Evolutionary conservation across 2,797 vertebrate genomes (phyloP).

Genomic region (Cyclopterus lumpus): DNA sequence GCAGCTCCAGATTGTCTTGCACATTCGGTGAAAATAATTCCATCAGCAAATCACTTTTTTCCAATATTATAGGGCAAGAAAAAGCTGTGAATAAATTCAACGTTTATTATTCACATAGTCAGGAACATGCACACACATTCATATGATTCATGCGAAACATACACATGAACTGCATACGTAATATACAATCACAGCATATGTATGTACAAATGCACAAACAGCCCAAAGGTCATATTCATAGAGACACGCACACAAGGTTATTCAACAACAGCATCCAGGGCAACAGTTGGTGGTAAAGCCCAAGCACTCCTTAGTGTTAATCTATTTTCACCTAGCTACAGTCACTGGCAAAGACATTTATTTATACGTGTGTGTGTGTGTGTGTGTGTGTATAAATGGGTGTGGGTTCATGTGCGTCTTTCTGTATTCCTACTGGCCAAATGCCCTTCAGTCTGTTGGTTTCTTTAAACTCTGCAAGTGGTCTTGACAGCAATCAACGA

Average conservation of each 20-base stretch:
- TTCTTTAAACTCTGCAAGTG: slow-evolving; percentile 27
- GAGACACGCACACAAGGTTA: slow-evolving; percentile 1
- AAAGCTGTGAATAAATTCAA: slow-evolving; percentile 2
- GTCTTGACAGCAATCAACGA: slow-evolving; percentile 25
- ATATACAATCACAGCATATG: slow-evolving; percentile 4
- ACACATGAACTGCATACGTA: neutral
- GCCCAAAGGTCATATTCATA: neutral
- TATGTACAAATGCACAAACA: neutral
- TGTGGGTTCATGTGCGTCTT: neutral
- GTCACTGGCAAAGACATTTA: slow-evolving; percentile 11
- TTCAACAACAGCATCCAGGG: slow-evolving; percentile 30
- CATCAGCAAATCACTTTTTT: neutral
- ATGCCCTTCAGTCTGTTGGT: slow-evolving; percentile 23
- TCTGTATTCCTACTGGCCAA: neutral
- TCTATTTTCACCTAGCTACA: slow-evolving; percentile 48
- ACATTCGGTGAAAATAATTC: slow-evolving; percentile 1
- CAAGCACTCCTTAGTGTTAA: slow-evolving; percentile 25
- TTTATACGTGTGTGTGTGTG: neutral
- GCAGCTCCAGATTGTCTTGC: neutral
- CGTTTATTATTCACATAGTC: neutral
- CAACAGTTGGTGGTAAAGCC: slow-evolving; percentile 50
- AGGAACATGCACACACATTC: neutral
- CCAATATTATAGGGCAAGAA: neutral
- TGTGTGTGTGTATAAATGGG: neutral
- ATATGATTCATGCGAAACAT: neutral